Evolutionary conservation across 2,888 invertebrate genomes (phyloP).

Genomic region (Lordiphosa fenestrarum): DNA sequence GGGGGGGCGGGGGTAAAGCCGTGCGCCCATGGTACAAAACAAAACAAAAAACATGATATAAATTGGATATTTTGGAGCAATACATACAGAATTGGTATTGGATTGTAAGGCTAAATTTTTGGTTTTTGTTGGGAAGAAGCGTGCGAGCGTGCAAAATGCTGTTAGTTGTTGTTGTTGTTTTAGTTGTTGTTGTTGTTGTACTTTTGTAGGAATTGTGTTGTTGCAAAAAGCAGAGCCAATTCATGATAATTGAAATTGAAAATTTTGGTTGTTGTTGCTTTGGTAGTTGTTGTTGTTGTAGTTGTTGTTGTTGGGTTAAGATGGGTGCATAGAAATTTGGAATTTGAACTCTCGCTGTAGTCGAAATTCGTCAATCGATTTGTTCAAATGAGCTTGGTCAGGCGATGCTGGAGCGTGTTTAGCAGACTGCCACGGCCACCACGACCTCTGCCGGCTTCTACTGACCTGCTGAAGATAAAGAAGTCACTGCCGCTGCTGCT

Average conservation of each 20-base stretch:
- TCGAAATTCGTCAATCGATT: constrained; percentile 3
- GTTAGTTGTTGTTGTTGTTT: constrained; percentile 33
- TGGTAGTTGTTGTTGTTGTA: constrained; percentile 20
- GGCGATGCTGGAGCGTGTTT: constrained; percentile 76
- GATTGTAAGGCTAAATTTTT: constrained; percentile 1
- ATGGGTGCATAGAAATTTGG: constrained; percentile 26
- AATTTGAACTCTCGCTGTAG: no score
- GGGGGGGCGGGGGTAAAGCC: no score
- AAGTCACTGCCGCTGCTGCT: constrained; percentile 69
- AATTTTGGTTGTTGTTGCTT: constrained; percentile 13
- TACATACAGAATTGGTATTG: constrained; percentile 50
- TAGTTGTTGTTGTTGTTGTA: constrained; percentile 22
- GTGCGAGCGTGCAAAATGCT: constrained; percentile 34
- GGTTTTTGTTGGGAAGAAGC: constrained; percentile 20
- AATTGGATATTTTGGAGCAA: constrained; percentile 30
- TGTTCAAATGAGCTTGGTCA: constrained; percentile 73
- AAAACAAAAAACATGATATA: neutral
- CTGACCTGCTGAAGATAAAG: constrained; percentile 80
- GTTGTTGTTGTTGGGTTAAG: constrained; percentile 21
- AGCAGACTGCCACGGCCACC: constrained; percentile 43
- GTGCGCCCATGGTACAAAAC: constrained; percentile 2
- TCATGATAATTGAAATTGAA: constrained; percentile 7
- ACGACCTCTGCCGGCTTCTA: constrained; percentile 49
- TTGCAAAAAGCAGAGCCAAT: constrained; percentile 3
- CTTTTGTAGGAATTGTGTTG: constrained; percentile 25